These are phyloP conservation scores for Thymallus thymallus DNA, from an alignment of 2,113 vertebrate species.

Conservation along the genomic window DNA sequence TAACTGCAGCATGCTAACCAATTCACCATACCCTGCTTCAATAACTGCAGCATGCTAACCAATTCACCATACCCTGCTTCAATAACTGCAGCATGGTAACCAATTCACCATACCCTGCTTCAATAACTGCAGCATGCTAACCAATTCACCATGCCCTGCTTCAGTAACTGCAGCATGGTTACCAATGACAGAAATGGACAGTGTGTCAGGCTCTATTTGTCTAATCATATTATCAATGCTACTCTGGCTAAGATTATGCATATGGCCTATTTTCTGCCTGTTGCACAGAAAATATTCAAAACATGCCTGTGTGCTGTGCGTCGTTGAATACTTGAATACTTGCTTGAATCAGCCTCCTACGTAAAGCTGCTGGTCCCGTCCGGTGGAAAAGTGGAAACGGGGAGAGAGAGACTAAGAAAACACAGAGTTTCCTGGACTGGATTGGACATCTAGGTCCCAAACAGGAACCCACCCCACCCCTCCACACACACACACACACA, in stretches of 20 bases:
- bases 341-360: constrained; percentile 31
- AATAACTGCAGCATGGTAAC: background rate
- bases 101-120: background rate
- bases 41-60: background rate
- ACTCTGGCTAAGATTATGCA: constrained; percentile 36
- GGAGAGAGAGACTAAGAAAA: constrained; percentile 29
- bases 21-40: background rate
- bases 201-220: too few species aligned
- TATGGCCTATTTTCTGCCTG: constrained; percentile 60
- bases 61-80: background rate
- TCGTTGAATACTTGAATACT: constrained; percentile 34
- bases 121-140: background rate
- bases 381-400: background rate
- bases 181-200: too few species aligned
- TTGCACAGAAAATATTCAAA: constrained; percentile 47
- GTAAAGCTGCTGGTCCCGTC: constrained; percentile 17
- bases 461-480: constrained; percentile 45
- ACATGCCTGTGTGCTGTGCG: background rate
- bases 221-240: too few species aligned
- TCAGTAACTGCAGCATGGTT: too few species aligned
- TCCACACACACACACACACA: constrained; percentile 5
- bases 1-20: too few species aligned
- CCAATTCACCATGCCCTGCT: too few species aligned
- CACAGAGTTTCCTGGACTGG: constrained; percentile 41
- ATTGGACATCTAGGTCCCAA: constrained; percentile 40